phyloP scores from a whole-genome alignment of 2,113 vertebrate genomes.

The Cephalopholis sonnerati region DNA sequence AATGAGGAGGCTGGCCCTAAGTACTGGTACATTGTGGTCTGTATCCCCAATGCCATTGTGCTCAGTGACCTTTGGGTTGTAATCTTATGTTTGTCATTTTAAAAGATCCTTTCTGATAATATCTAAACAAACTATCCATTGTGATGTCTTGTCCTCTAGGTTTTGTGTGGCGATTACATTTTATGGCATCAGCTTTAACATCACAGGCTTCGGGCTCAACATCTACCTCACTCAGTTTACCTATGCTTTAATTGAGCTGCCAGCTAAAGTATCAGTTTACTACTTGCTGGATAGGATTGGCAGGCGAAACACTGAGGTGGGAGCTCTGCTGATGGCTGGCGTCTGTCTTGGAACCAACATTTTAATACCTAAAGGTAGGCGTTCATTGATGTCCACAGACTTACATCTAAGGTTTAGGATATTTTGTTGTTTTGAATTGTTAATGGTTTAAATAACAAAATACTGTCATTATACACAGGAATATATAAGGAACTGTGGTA shows the following conservation, averaged over 20 bases:
- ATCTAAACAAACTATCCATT: not conserved
- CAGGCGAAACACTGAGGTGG: constrained; percentile 60
- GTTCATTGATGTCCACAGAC: not conserved
- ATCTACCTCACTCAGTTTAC: constrained; percentile 83
- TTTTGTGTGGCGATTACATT: constrained; percentile 76
- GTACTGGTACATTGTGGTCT: constrained; percentile 82
- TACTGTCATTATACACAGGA: not conserved
- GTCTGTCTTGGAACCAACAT: constrained; percentile 81
- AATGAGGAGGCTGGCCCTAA: constrained; percentile 81
- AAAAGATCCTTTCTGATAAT: not conserved
- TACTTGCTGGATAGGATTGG: constrained; percentile 80
- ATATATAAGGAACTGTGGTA: not conserved
- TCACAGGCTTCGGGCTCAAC: constrained; percentile 81
- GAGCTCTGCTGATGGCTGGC: constrained; percentile 60
- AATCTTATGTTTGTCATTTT: not conserved
- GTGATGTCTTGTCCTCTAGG: constrained; percentile 61
- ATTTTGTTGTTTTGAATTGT: not conserved
- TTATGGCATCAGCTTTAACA: constrained; percentile 85
- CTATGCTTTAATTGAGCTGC: constrained; percentile 80
- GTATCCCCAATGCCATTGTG: constrained; percentile 2
- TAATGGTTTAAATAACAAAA: not conserved
- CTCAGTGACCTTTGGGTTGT: not conserved
- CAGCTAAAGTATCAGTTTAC: constrained; percentile 76
- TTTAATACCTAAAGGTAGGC: constrained; percentile 82
- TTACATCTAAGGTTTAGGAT: not conserved